Percentiles rank a stretch among this genome's conserved stretches.
These are phyloP conservation scores for Nothobranchius kuhntae DNA, from an alignment of 2,113 vertebrate species.

Conservation along the genomic window DNA sequence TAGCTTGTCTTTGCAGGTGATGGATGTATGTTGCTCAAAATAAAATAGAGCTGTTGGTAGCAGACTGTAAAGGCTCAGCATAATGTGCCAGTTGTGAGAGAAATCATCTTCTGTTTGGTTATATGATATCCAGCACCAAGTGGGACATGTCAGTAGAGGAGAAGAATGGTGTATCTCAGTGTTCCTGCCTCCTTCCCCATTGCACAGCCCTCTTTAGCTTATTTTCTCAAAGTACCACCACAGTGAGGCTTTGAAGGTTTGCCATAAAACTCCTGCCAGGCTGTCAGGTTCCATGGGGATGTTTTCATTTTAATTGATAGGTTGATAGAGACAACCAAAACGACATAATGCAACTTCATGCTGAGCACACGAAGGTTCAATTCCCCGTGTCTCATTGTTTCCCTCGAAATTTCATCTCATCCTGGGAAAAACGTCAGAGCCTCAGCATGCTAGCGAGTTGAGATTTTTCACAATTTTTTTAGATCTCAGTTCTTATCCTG, in stretches of 20 bases:
- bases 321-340: conserved; percentile 60
- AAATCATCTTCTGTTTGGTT: conserved; percentile 39
- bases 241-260: conserved; percentile 38
- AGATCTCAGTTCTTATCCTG: conserved; percentile 45
- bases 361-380: conserved; percentile 38
- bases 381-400: conserved; percentile 39
- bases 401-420: conserved; percentile 46
- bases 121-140: conserved; percentile 44
- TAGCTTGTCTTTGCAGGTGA: conserved; percentile 45
- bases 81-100: conserved; percentile 52
- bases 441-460: conserved; percentile 28
- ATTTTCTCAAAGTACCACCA: conserved; percentile 46
- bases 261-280: conserved; percentile 37
- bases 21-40: conserved; percentile 33
- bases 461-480: conserved; percentile 51
- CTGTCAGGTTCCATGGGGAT: conserved; percentile 54
- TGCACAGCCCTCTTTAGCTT: conserved; percentile 25
- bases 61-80: conserved; percentile 18
- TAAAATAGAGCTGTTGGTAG: conserved; percentile 47
- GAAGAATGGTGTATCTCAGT: conserved; percentile 12
- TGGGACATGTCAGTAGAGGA: conserved; percentile 30
- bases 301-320: conserved; percentile 76
- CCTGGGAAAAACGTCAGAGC: conserved; percentile 43
- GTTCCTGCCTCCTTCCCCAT: conserved; percentile 2
- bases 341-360: conserved; percentile 43